Evolutionary conservation across 2,888 invertebrate genomes (phyloP).

Genomic region (Fragum sueziense): DNA sequence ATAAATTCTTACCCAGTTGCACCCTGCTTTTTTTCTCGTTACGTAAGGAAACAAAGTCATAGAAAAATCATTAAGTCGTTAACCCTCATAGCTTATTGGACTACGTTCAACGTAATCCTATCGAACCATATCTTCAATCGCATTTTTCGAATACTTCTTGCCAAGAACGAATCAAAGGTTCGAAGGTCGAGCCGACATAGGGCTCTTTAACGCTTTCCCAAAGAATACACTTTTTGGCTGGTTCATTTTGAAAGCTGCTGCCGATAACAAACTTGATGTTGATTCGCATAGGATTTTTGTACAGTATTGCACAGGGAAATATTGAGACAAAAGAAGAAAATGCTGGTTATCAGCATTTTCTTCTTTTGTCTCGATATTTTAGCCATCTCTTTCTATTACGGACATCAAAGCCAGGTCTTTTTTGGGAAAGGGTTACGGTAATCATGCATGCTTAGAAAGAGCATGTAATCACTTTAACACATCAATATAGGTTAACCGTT

Average conservation of each 20-base stretch:
- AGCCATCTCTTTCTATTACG: no score
- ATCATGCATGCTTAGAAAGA: not conserved
- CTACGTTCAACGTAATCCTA: not conserved
- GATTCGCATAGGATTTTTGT: no score
- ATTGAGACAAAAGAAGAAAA: no score
- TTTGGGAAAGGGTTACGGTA: no score
- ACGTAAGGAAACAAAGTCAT: not conserved
- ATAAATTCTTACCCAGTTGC: no score
- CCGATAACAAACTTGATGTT: no score
- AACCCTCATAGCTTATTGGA: slow-evolving; percentile 2
- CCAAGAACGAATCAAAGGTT: slow-evolving; percentile 6
- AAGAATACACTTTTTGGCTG: not conserved
- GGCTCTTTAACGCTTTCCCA: slow-evolving; percentile 2
- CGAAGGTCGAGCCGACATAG: not conserved
- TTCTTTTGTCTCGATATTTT: no score
- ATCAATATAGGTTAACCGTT: no score
- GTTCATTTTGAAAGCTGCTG: not conserved
- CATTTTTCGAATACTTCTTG: slow-evolving; percentile 10
- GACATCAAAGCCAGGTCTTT: no score
- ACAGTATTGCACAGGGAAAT: no score
- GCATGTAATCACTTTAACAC: not conserved
- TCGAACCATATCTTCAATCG: slow-evolving; percentile 17
- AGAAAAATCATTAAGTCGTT: not conserved
- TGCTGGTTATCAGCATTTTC: no score
- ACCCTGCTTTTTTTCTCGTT: not conserved